Conservation (phyloP, 2,888 invertebrate species). For the Drosophila basisetae region DNA sequence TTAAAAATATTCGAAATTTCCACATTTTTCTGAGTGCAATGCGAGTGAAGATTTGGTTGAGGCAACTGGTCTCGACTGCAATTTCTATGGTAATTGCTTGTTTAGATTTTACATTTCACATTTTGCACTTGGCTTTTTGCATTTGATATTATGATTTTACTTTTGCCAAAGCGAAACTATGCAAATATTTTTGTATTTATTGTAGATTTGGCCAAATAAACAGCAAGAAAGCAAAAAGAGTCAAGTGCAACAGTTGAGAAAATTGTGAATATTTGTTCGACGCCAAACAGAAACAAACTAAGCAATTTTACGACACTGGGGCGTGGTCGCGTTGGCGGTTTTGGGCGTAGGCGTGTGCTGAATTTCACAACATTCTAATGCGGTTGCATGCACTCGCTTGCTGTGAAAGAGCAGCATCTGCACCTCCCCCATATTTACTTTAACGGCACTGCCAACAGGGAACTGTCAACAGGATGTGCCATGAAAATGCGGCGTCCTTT, state of each 20-base stretch:
- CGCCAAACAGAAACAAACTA: slow-evolving; percentile 40
- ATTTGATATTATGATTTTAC: slow-evolving; percentile 7
- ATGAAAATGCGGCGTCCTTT: not conserved
- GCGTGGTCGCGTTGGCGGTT: not conserved
- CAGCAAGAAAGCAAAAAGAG: slow-evolving; percentile 13
- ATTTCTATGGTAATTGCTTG: slow-evolving; percentile 8
- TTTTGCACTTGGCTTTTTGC: slow-evolving; percentile 19
- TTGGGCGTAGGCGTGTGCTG: not conserved
- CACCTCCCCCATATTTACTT: slow-evolving; percentile 39
- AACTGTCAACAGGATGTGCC: slow-evolving; percentile 5
- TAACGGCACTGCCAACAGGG: slow-evolving; percentile 14
- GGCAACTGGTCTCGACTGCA: not conserved
- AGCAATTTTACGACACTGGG: slow-evolving; percentile 24
- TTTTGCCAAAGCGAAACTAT: slow-evolving; percentile 33
- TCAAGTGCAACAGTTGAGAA: slow-evolving; percentile 46
- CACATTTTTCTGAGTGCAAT: not conserved
- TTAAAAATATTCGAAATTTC: too few relatives aligned
- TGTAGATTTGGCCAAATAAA: slow-evolving; percentile 38
- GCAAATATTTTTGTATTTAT: slow-evolving; percentile 54
- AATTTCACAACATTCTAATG: slow-evolving; percentile 1
- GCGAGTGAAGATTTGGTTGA: not conserved
- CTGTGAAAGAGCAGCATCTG: slow-evolving; percentile 1
- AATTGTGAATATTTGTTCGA: slow-evolving; percentile 35
- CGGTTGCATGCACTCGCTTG: not conserved
- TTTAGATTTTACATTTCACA: slow-evolving; percentile 18